Conservation (phyloP, 2,113 vertebrate genomes). For the Dryoscopus gambensis region DNA sequence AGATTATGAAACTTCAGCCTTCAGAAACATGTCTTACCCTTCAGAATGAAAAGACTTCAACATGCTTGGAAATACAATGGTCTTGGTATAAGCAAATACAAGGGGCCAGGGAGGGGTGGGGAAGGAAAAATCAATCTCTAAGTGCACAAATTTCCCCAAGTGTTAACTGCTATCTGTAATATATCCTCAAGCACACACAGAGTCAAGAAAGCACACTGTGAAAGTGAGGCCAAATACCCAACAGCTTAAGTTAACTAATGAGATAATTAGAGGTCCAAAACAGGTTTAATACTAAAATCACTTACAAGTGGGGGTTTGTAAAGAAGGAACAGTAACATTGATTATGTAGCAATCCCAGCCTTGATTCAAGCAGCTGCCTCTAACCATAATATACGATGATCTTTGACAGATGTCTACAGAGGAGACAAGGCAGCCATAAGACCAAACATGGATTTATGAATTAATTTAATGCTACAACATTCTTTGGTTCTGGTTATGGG, state of each 20-base stretch:
- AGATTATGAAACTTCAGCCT: background rate
- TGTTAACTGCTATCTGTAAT: background rate
- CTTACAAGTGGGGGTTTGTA: background rate
- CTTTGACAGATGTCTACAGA: background rate
- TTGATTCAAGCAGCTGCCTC: background rate
- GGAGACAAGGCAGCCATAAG: background rate
- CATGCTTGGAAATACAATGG: background rate
- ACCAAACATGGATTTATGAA: background rate
- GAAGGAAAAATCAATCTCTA: background rate
- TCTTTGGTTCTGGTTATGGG: background rate
- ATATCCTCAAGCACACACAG: background rate
- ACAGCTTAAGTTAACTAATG: background rate
- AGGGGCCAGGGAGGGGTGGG: rapidly evolving
- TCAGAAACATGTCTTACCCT: background rate
- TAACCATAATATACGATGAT: background rate
- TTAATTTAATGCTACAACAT: background rate
- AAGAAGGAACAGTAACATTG: background rate
- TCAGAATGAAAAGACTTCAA: background rate
- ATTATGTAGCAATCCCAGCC: background rate
- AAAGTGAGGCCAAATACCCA: background rate
- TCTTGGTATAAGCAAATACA: background rate
- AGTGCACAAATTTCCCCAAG: background rate
- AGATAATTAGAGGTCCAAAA: background rate
- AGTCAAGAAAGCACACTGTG: background rate
- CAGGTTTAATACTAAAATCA: background rate